Percentiles rank a stretch among this genome's conserved stretches.
Evolutionary conservation across 2,888 invertebrate genomes (phyloP).

Genomic region (Mythimna albipuncta): DNA sequence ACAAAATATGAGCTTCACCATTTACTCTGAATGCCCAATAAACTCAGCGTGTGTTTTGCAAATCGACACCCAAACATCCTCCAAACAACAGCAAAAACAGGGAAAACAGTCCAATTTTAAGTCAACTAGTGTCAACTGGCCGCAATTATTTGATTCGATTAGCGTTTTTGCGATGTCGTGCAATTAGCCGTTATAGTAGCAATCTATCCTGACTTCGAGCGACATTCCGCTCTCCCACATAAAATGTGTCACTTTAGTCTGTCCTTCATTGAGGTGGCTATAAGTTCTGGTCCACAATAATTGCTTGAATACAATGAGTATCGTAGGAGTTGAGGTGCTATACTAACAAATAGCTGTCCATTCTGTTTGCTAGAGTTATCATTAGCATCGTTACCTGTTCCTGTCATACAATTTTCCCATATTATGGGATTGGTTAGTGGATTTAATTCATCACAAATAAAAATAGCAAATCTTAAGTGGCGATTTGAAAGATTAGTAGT

Average conservation of each 20-base stretch:
- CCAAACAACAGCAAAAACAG: conserved; percentile 28
- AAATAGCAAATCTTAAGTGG: not conserved
- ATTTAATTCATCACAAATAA: not conserved
- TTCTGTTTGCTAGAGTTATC: not conserved
- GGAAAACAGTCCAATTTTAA: conserved; percentile 60
- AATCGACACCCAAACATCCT: conserved; percentile 17
- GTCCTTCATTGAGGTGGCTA: conserved; percentile 26
- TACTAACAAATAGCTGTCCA: not conserved
- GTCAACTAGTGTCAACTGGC: conserved; percentile 70
- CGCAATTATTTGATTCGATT: conserved; percentile 70
- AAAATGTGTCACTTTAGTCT: conserved; percentile 52
- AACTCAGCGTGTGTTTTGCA: conserved; percentile 14
- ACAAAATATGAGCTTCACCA: not conserved
- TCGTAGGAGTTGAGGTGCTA: not conserved
- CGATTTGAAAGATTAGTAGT: not conserved
- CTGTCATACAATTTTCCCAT: too few relatives aligned
- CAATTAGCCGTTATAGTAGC: conserved; percentile 60
- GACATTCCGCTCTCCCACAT: conserved; percentile 66
- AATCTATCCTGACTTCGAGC: conserved; percentile 47
- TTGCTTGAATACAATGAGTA: conserved; percentile 1
- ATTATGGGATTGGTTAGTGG: too few relatives aligned
- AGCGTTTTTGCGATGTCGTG: conserved; percentile 63
- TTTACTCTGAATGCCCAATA: not conserved
- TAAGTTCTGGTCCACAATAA: conserved; percentile 5
- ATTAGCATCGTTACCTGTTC: not conserved